These are phyloP conservation scores for Zaprionus tsacasi DNA, from an alignment of 1,140 invertebrate genomes.

Conservation along the genomic window DNA sequence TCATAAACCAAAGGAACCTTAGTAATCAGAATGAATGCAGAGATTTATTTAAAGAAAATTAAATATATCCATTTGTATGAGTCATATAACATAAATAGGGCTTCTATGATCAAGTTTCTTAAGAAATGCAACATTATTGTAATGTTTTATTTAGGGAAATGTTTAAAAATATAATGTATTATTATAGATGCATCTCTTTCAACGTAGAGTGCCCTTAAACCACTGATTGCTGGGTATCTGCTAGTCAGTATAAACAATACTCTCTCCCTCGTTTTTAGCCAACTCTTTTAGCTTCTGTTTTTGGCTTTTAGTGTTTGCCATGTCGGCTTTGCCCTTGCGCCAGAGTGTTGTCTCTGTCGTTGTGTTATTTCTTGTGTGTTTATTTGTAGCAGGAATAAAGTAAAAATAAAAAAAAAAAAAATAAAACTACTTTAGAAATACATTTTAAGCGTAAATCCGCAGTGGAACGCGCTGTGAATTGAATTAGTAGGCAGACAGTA, in stretches of 20 bases:
- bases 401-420: slow-evolving; percentile 9
- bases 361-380: slow-evolving; percentile 44
- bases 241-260: background rate
- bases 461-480: slow-evolving; percentile 46
- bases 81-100: too few species aligned
- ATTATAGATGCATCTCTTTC: too few species aligned
- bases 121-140: too few species aligned
- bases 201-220: too few species aligned
- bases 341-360: slow-evolving; percentile 18
- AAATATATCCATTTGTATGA: too few species aligned
- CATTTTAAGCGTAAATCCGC: slow-evolving; percentile 45
- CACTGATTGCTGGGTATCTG: background rate
- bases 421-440: slow-evolving; percentile 48
- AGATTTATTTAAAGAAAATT: too few species aligned
- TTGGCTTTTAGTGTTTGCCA: slow-evolving; percentile 40
- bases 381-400: slow-evolving; percentile 20
- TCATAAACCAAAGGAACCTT: too few species aligned
- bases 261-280: background rate
- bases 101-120: too few species aligned
- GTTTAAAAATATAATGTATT: too few species aligned
- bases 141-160: too few species aligned
- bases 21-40: too few species aligned
- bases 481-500: slow-evolving; percentile 31
- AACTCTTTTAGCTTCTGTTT: slow-evolving; percentile 15
- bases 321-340: slow-evolving; percentile 18